Conservation (phyloP, 2,797 vertebrate species). For the Hoplostethus mediterraneus region DNA sequence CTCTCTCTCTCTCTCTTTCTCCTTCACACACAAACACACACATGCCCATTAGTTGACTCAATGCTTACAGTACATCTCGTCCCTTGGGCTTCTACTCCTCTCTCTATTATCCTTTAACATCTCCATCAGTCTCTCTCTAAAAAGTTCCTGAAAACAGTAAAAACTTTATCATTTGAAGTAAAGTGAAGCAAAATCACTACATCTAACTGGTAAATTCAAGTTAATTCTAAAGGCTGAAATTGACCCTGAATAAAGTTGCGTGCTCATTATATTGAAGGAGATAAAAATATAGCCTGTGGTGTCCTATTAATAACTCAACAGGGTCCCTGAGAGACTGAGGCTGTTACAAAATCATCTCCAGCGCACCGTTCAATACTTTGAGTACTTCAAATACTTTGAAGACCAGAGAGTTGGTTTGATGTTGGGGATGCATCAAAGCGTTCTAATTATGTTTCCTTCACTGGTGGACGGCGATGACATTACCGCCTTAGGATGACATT, state of each 20-base stretch:
- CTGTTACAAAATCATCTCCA: constrained; percentile 60
- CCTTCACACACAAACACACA: background rate
- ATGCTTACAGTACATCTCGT: too few species aligned
- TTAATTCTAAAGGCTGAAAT: constrained; percentile 19
- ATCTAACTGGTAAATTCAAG: constrained; percentile 27
- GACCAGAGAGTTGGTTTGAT: constrained; percentile 49
- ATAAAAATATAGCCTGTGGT: constrained; percentile 27
- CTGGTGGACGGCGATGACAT: constrained; percentile 14
- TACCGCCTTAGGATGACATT: constrained; percentile 34
- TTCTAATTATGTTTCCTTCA: constrained; percentile 63
- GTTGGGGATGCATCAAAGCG: constrained; percentile 60
- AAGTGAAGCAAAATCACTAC: constrained; percentile 3
- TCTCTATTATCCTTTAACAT: background rate
- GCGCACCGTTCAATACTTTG: constrained; percentile 37
- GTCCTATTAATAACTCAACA: constrained; percentile 62
- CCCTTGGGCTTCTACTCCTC: background rate
- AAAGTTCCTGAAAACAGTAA: constrained; percentile 15
- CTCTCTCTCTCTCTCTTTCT: background rate
- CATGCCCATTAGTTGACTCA: background rate
- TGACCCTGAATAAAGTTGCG: constrained; percentile 45
- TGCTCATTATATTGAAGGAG: constrained; percentile 45
- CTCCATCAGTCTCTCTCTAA: background rate
- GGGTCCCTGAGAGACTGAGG: constrained; percentile 41
- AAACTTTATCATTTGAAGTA: background rate
- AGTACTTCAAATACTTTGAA: constrained; percentile 49